These are phyloP conservation scores for Pristis pectinata DNA, from an alignment of 2,797 vertebrate genomes.

Conservation along the genomic window DNA sequence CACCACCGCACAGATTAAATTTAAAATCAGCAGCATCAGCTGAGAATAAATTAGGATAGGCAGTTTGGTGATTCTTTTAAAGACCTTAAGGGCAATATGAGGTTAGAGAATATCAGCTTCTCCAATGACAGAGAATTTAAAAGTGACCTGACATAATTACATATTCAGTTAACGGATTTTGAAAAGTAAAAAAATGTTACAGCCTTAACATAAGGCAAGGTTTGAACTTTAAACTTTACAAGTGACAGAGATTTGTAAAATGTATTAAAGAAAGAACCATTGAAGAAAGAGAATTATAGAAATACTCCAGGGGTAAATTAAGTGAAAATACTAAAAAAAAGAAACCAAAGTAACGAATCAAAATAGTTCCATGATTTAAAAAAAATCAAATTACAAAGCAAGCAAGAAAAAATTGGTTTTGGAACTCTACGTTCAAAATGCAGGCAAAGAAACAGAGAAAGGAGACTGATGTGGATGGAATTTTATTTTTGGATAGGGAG, in stretches of 20 bases:
- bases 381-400: neutral
- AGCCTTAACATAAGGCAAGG: neutral
- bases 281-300: neutral
- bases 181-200: neutral
- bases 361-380: neutral
- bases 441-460: neutral
- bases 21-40: neutral
- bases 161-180: conserved; percentile 29
- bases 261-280: neutral
- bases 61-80: neutral
- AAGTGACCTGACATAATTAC: neutral
- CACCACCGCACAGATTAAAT: conserved; percentile 3
- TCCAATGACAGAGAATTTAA: neutral
- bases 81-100: neutral
- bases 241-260: neutral
- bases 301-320: neutral
- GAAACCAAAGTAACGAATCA: neutral
- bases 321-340: neutral
- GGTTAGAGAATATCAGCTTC: neutral
- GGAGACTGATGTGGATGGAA: neutral
- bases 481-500: neutral
- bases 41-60: neutral
- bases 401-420: neutral
- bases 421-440: neutral
- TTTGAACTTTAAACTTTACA: neutral